Evolutionary conservation across 2,888 invertebrate species (phyloP), one percentile per base, ranked within the genome.

Genomic region (Gari tellinella): DNA sequence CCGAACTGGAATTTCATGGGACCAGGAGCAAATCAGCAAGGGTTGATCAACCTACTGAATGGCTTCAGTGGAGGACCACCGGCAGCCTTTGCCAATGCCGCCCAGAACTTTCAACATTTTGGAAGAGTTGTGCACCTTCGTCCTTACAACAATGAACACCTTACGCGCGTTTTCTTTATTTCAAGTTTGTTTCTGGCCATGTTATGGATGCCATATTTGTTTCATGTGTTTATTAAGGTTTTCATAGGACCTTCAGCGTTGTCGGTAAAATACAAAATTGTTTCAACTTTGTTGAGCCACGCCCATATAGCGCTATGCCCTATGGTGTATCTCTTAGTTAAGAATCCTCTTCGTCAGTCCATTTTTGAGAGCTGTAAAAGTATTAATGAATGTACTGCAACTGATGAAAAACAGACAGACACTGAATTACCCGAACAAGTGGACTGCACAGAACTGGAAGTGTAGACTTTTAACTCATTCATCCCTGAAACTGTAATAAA

Each of bases 1-100:
- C 72, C 79, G 58, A 87, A 87, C 72, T 90, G 90, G 90, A 86
- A 88, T 1, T 90, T 90, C 72, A 81, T 89, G 23, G 90, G 89
- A 0, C 89, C 86, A 0, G 88, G 89, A 19, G 88, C 87, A 8
- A 88, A 88, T 57, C 87, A 86, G 7, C 87, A 87, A 55, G 86
- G 88, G 1, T 76, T 88, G 40, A 82, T 88, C 19, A 88, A 88
- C 68, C 85, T 87, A 80, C 64, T 89, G 37, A 88, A 88, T 66
- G 88, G 88, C 0, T 86, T 89, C 60, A 83, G 86, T 0, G 77
- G 81, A 3, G 83, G 81, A 2, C 83, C 79, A 8, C 81, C 81
- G 5, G 76, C 80, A 55, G 84, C 83, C 0, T 77, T 83, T 21
- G 75, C 81, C 2, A 80, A 81, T 38, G 73, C 84, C 12, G 80